These are phyloP conservation scores for Lucilia cuprina DNA, from an alignment of 1,140 invertebrate species.

Conservation along the genomic window DNA sequence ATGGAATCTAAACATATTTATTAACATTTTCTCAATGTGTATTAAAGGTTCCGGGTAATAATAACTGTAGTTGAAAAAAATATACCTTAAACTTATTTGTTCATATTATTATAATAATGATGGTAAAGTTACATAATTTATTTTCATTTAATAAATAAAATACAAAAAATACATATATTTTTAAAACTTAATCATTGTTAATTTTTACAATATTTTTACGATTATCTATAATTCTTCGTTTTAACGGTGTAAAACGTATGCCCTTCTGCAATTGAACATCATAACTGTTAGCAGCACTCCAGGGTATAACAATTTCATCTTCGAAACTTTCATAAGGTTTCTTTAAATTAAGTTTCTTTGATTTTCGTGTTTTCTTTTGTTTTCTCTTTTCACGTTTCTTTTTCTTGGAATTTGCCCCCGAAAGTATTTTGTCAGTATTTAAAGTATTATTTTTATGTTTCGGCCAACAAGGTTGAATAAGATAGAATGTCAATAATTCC, in stretches of 20 bases:
- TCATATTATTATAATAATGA: no score
- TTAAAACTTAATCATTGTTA: no score
- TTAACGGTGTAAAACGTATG: constrained; percentile 32
- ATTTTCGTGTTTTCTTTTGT: neutral
- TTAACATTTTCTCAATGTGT: no score
- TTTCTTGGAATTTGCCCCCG: neutral
- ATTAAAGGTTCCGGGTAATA: no score
- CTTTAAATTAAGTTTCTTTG: neutral
- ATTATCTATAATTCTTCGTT: constrained; percentile 26
- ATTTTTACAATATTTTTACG: neutral
- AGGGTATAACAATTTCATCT: neutral
- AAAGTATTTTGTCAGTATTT: neutral
- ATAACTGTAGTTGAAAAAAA: no score
- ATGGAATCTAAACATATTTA: no score
- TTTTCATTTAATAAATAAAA: no score
- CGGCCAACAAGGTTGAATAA: neutral
- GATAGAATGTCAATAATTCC: constrained; percentile 22
- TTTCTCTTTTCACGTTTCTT: neutral
- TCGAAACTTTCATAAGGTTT: neutral
- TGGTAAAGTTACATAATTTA: no score
- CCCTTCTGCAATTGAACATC: neutral
- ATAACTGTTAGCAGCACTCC: neutral
- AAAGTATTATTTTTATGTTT: no score
- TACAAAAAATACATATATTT: no score
- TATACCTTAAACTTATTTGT: no score